Conservation (phyloP, 2,113 vertebrate species). For the Fregata magnificens region DNA sequence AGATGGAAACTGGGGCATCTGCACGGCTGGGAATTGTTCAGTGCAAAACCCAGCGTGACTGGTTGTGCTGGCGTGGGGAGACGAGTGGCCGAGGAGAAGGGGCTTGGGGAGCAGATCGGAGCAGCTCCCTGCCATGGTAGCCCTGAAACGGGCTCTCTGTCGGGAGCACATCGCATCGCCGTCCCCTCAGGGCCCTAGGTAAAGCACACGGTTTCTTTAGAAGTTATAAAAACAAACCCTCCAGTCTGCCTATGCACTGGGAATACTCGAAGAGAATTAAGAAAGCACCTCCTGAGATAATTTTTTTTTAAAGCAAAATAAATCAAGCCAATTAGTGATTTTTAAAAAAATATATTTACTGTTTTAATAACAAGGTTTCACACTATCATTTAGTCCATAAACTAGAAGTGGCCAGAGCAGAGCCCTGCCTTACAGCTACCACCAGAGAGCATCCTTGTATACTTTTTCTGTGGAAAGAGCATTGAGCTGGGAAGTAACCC, state of each 20-base stretch:
- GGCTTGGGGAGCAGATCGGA: rapidly evolving
- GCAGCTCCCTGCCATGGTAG: not conserved
- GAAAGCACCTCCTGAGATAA: not conserved
- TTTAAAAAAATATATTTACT: not conserved
- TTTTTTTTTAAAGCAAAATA: not conserved
- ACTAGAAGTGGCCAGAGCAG: not conserved
- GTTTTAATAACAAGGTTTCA: not conserved
- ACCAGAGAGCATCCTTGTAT: constrained; percentile 64
- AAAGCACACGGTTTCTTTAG: rapidly evolving
- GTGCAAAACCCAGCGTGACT: not conserved
- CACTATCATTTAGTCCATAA: not conserved
- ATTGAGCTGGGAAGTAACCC: not conserved
- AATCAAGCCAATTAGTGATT: not conserved
- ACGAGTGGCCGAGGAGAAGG: not conserved
- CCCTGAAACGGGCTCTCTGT: not conserved
- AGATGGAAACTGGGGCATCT: not conserved
- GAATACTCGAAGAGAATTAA: not conserved
- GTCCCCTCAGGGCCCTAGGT: not conserved
- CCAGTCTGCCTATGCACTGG: not conserved
- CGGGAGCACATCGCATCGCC: not conserved
- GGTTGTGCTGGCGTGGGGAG: not conserved
- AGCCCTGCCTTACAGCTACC: not conserved
- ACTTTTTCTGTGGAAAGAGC: constrained; percentile 28
- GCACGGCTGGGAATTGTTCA: rapidly evolving
- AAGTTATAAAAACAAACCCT: not conserved